Evolutionary conservation across 2,113 vertebrate species (phyloP).

Genomic region (Bubo scandiacus): DNA sequence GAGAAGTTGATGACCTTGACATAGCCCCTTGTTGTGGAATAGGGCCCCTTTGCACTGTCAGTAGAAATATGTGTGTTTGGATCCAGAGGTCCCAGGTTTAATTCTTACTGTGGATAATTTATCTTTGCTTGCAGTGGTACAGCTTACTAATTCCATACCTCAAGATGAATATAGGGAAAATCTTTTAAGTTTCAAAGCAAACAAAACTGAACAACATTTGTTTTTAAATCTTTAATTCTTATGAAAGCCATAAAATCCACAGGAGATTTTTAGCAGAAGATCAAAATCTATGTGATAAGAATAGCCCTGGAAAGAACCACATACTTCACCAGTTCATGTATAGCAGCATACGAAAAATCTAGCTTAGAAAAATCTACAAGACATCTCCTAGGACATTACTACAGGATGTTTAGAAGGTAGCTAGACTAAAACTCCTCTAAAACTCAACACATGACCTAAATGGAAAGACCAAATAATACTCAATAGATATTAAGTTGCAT

Average conservation of each 20-base stretch:
- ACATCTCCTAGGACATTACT: neutral
- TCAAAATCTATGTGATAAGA: neutral
- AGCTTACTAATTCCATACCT: neutral
- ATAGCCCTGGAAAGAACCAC: neutral
- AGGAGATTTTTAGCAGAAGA: neutral
- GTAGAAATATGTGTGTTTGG: neutral
- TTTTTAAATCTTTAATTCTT: neutral
- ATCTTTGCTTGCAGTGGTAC: neutral
- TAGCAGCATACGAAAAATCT: neutral
- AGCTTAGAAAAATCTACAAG: neutral
- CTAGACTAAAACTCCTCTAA: neutral
- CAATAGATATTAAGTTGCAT: neutral
- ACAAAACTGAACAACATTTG: neutral
- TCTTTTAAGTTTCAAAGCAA: neutral
- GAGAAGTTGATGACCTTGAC: neutral
- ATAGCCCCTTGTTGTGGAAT: neutral
- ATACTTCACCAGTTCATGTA: neutral
- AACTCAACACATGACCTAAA: neutral
- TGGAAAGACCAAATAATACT: neutral
- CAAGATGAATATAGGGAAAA: neutral
- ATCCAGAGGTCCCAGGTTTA: neutral
- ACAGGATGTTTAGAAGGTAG: neutral
- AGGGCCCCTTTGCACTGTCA: neutral
- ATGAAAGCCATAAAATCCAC: neutral
- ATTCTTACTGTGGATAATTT: neutral